Evolutionary conservation across 1,140 invertebrate species (phyloP).

Genomic region (Rhysida immarginata): DNA sequence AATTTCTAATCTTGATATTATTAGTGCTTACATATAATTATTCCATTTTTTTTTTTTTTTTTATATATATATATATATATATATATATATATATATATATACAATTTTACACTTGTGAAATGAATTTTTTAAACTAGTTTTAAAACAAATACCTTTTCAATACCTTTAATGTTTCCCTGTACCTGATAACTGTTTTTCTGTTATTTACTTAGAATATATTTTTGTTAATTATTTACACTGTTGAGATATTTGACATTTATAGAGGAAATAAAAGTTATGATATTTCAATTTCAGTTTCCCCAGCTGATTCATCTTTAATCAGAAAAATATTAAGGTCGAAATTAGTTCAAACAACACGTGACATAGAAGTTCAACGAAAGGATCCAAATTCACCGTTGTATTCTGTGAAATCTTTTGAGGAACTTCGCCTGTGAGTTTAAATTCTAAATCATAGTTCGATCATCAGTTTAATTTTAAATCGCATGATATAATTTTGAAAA

Average conservation of each 20-base stretch:
- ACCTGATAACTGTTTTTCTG: too few relatives aligned
- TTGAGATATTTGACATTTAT: not conserved
- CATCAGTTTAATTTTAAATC: not conserved
- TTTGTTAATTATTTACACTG: not conserved
- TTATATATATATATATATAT: too few relatives aligned
- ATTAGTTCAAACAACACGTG: conserved; percentile 64
- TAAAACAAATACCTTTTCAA: too few relatives aligned
- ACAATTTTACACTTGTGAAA: too few relatives aligned
- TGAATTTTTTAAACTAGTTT: too few relatives aligned
- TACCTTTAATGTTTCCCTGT: too few relatives aligned
- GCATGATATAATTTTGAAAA: too few relatives aligned
- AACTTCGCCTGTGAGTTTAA: conserved; percentile 60
- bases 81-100: too few relatives aligned
- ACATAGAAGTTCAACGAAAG: conserved; percentile 74
- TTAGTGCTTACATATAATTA: too few relatives aligned
- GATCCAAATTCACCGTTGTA: conserved; percentile 85
- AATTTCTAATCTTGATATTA: too few relatives aligned
- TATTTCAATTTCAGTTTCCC: conserved; percentile 14
- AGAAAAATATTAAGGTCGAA: conserved; percentile 81
- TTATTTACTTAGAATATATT: too few relatives aligned
- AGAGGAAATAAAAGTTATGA: conserved; percentile 4
- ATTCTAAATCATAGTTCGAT: not conserved
- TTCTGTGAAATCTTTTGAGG: conserved; percentile 89
- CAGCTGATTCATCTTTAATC: conserved; percentile 69
- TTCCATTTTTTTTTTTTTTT: too few relatives aligned